These are phyloP conservation scores for Urosaurus nigricauda DNA, from an alignment of 2,797 vertebrate species.

Conservation along the genomic window DNA sequence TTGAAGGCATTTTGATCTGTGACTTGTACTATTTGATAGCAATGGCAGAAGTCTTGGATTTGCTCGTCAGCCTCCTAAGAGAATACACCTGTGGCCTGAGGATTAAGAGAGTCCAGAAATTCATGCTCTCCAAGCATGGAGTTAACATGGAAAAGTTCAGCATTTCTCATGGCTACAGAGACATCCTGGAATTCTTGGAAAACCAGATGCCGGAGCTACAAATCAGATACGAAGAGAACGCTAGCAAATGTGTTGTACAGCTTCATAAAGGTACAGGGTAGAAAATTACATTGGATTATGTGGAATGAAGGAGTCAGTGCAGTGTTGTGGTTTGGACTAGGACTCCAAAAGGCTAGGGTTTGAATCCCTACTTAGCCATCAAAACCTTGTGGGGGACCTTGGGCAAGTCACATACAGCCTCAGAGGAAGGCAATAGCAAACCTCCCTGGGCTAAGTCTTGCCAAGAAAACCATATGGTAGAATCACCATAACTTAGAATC, in stretches of 20 bases:
- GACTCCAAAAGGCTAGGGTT: neutral
- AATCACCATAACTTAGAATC: too few species aligned
- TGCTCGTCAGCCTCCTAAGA: neutral
- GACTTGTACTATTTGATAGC: neutral
- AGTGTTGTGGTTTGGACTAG: neutral
- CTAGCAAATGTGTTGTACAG: neutral
- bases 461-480: too few species aligned
- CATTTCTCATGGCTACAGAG: neutral
- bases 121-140: neutral
- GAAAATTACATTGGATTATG: neutral
- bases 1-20: neutral
- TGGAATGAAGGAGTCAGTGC: neutral
- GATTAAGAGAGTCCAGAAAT: neutral
- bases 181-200: neutral
- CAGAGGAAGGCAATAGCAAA: too few species aligned
- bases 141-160: constrained; percentile 14
- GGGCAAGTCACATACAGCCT: too few species aligned
- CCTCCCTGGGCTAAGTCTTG: too few species aligned
- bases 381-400: too few species aligned
- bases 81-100: neutral
- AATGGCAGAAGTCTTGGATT: neutral
- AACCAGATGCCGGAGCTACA: neutral
- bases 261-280: neutral
- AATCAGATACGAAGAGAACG: neutral
- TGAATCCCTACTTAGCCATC: neutral